Base-by-base conservation (phyloP, 2,797 vertebrate species). In the Manis crassicaudata region DNA sequence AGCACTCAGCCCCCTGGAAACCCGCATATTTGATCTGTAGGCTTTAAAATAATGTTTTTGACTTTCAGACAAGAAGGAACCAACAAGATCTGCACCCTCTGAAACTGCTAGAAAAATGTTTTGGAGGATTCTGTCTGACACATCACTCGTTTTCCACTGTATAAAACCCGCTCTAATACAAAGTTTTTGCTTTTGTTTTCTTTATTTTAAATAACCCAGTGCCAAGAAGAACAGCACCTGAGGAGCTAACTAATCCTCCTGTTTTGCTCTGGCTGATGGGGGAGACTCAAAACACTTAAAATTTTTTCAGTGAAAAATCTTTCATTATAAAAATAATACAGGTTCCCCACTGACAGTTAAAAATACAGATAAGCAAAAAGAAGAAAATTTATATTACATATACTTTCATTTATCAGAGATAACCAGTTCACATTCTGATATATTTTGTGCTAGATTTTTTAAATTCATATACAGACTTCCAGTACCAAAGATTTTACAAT, bases 311-410 rank as follows among this genome's bases (percentile, higher is more conserved):
- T 84, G 40, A 94, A 90, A 46, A 96, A 82, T 58, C 16, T 96
- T 95, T 93, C 63, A 77, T 80, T 95, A 80, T 63, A 87, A 96
- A 94, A 92, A 58, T 54, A 93, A 92, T 63, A 80, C 6, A 68
- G 14, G 17, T 35, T 92, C 18, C 32, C 60, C 35, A 10, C 2
- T 46, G 77, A 88, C 17, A 83, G 60, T 63, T 88, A 76, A 92
- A 95, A 92, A 94, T 80, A 81, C 9, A 85, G 62, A 76, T 67
- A 72, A 92, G 29, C 50, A 88, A 79, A 87, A 92, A 88, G 27
- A 92, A 90, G 58, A 62, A 70, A 77, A 60, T 75, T 85, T 93
- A 76, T 70, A 84, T 16, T 93, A 40, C 67, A 27, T 81, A 27
- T 7, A 88, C 27, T 40, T 88, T 13, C 35, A 88, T 32, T 60